A percentile compares a stretch with the other conserved stretches of the same genome.
Conservation (phyloP, 2,797 vertebrate genomes). For the Darevskia nairensis region DNA sequence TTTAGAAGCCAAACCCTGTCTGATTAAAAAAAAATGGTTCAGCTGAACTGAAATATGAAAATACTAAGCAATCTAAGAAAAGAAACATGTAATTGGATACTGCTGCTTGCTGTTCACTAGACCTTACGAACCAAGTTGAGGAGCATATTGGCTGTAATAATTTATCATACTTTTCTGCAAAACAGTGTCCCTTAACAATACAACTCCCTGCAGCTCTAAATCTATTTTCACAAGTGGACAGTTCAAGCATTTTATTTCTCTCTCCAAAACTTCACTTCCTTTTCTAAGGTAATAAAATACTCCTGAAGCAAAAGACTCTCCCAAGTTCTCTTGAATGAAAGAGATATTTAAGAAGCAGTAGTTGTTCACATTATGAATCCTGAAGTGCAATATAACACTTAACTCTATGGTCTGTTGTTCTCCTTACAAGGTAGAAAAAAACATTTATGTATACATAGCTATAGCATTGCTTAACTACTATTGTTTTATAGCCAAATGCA, state of each 20-base stretch:
- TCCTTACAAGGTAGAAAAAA: not conserved
- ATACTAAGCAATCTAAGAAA: slow-evolving; percentile 65
- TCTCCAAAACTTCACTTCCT: slow-evolving; percentile 39
- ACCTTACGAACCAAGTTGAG: slow-evolving; percentile 67
- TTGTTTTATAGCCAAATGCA: slow-evolving; percentile 31
- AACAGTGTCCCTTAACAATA: slow-evolving; percentile 58
- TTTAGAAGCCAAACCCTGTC: slow-evolving; percentile 39
- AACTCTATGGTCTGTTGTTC: accelerated
- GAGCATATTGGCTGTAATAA: slow-evolving; percentile 67
- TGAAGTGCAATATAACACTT: not conserved
- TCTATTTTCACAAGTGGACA: slow-evolving; percentile 56
- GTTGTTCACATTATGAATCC: slow-evolving; percentile 10
- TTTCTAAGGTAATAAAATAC: slow-evolving; percentile 44
- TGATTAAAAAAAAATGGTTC: not conserved
- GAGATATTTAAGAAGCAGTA: slow-evolving; percentile 57
- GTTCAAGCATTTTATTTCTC: slow-evolving; percentile 42
- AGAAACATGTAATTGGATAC: slow-evolving; percentile 67
- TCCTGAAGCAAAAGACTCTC: slow-evolving; percentile 34
- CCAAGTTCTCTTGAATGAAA: slow-evolving; percentile 57
- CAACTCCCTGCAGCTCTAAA: slow-evolving; percentile 54
- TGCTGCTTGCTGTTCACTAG: slow-evolving; percentile 64
- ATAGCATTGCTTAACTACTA: not conserved
- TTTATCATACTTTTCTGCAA: slow-evolving; percentile 69
- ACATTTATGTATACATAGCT: not conserved
- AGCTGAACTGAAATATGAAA: slow-evolving; percentile 57